Evolutionary conservation across 2,797 vertebrate species (phyloP).

Genomic region (Stomatorhinus walkeri): DNA sequence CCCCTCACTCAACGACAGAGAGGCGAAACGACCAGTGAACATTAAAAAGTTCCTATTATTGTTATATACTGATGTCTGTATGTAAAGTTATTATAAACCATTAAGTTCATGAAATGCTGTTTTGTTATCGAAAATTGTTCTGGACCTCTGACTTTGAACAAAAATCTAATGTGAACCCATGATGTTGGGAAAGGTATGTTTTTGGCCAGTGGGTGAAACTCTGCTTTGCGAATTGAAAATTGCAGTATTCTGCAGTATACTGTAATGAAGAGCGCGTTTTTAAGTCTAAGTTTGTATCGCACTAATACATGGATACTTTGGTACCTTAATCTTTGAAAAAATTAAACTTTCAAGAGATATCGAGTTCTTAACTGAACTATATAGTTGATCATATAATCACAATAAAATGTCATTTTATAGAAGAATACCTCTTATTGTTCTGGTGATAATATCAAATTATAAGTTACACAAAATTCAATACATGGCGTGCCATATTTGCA

Average conservation of each 20-base stretch:
- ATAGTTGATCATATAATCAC: background rate
- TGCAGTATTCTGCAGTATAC: background rate
- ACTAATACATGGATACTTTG: background rate
- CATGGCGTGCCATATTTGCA: background rate
- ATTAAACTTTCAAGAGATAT: no score
- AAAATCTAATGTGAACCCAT: background rate
- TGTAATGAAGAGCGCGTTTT: background rate
- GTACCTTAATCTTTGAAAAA: background rate
- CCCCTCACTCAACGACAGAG: background rate
- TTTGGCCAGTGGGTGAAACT: background rate
- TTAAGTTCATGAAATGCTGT: background rate
- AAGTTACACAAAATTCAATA: background rate
- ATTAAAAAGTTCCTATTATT: background rate
- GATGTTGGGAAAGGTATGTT: background rate
- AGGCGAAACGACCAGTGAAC: background rate
- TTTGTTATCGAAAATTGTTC: background rate
- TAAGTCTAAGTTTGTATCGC: background rate
- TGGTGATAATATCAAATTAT: background rate
- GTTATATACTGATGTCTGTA: background rate
- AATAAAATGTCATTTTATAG: background rate
- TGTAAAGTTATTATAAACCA: background rate
- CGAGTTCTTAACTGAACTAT: no score
- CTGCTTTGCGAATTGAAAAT: background rate
- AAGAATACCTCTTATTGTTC: background rate
- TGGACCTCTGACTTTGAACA: background rate